Evolutionary conservation across 2,113 vertebrate species (phyloP), one percentile per base, ranked within the genome.

Genomic region (Poeciliopsis retropinna): DNA sequence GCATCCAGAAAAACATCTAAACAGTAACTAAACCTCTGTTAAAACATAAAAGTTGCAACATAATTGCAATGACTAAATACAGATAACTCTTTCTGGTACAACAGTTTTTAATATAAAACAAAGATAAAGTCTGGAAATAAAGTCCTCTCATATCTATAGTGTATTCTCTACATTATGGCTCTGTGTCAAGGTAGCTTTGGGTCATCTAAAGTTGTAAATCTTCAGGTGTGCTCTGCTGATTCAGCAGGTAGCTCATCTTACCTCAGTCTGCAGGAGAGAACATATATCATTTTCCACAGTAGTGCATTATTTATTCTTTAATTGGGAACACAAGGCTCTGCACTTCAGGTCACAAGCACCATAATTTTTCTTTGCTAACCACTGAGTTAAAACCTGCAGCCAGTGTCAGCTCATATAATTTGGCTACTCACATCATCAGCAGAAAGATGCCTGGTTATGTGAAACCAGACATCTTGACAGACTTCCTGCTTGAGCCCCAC

Each of bases 241-340:
- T 86, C 66, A 79, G 79, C 63, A 69, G 75, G 22, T 77, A 57
- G 71, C 70, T 91, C 76, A 14, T 86, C 85, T 89, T 82, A 88
- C 92, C 27, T 12, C 73, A 41, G 73, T 71, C 81, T 66, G 68
- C 76, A 69, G 70, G 54, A 70, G 67, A 57, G 67, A 54, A 25
- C 71, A 30, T 75, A 83, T 88, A 91, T 94, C 88, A 85, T 84
- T 91, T 93, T 91, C 85, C 80, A 67, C 54, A 3, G 6, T 31
- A 47, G 73, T 95, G 69, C 76, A 93, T 93, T 85, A 95, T 93
- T 93, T 57, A 94, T 84, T 75, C 22, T 25, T 60, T 73, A 44
- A 31, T 78, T 82, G 70, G 87, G 77, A 76, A 85, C n/a, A 70
- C 31, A 1, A n/a, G 17, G 57, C 67, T 37, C 15, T n/a, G 65